Conservation (phyloP, 2,797 vertebrate genomes). For the Nothura maculosa region DNA sequence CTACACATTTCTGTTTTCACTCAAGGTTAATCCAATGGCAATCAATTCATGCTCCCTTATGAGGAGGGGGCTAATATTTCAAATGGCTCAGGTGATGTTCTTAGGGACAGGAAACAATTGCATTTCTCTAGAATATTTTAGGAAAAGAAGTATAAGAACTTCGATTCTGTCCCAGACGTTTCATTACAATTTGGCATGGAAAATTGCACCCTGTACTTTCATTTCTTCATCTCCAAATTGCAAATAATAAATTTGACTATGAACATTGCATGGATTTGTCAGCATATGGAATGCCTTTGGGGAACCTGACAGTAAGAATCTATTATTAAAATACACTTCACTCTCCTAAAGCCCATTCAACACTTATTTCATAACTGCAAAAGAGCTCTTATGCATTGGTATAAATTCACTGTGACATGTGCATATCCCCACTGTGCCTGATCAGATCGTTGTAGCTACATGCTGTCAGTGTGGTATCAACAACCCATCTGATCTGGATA, state of each 20-base stretch:
- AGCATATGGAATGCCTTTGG: neutral
- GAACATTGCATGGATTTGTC: neutral
- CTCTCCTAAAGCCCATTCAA: neutral
- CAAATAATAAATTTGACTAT: neutral
- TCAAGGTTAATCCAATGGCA: neutral
- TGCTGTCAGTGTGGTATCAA: neutral
- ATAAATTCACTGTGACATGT: neutral
- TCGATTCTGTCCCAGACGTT: neutral
- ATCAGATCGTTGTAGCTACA: neutral
- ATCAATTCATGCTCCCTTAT: neutral
- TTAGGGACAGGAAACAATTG: neutral
- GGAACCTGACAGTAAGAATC: neutral
- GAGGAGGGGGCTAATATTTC: neutral
- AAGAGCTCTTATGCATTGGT: neutral
- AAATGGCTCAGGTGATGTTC: neutral
- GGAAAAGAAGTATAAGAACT: neutral
- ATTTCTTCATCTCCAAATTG: neutral
- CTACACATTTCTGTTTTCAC: neutral
- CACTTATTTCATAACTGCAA: constrained; percentile 23
- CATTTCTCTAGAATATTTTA: neutral
- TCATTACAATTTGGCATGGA: neutral
- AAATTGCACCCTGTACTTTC: neutral
- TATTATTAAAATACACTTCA: neutral
- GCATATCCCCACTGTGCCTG: neutral
- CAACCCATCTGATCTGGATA: neutral